Percentiles rank a stretch among this genome's conserved stretches.
These are phyloP conservation scores for Pleuronectes platessa DNA, from an alignment of 2,113 vertebrate species.

Conservation along the genomic window DNA sequence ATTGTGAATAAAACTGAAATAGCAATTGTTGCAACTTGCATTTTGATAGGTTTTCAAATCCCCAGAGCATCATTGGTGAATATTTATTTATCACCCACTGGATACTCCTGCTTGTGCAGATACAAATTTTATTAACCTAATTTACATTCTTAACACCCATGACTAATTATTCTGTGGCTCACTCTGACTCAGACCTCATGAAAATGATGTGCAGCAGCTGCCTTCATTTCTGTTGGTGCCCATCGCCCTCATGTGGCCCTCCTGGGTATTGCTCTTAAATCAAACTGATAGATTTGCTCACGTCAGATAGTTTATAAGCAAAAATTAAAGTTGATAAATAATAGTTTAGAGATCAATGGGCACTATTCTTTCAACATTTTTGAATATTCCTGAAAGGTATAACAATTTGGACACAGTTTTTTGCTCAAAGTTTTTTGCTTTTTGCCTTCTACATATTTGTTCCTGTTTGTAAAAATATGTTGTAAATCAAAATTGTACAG, in stretches of 20 bases:
- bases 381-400: too few species aligned
- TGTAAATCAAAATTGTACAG: too few species aligned
- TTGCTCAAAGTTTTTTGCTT: too few species aligned
- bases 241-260: slow-evolving; percentile 44
- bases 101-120: neutral
- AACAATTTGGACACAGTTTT: too few species aligned
- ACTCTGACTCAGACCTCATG: neutral
- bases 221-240: neutral
- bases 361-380: neutral
- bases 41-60: too few species aligned
- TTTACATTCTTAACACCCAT: slow-evolving; percentile 3
- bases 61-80: too few species aligned
- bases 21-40: too few species aligned
- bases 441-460: too few species aligned
- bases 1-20: too few species aligned
- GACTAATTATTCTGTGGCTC: neutral
- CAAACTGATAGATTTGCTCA: neutral
- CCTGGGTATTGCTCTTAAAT: neutral
- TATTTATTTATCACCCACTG: too few species aligned
- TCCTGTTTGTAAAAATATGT: too few species aligned
- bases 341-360: neutral
- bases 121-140: neutral
- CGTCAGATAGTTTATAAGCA: neutral
- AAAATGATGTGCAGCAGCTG: neutral
- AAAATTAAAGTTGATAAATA: neutral